A percentile compares a stretch with the other conserved stretches of the same genome.
Evolutionary conservation across 2,888 invertebrate genomes (phyloP).

Genomic region (Chymomyza fuscimana): DNA sequence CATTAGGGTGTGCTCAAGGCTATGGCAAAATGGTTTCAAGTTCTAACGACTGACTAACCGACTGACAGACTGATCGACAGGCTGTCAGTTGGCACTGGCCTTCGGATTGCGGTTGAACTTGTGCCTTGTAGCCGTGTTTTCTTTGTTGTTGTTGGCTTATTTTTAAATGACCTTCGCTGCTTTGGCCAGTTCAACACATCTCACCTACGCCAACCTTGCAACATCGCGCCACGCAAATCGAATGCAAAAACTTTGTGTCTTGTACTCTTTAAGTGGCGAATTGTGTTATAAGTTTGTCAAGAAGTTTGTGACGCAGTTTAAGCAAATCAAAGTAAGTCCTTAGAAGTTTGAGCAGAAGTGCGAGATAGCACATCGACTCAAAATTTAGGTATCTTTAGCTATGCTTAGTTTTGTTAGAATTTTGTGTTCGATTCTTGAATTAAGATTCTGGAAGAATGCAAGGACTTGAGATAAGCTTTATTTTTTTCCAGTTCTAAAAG

Average conservation of each 20-base stretch:
- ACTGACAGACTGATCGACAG: conserved; percentile 51
- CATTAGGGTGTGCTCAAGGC: conserved; percentile 62
- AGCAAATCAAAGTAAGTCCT: neutral
- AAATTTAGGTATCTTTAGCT: too few relatives aligned
- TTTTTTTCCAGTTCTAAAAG: too few relatives aligned
- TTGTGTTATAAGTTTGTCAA: neutral
- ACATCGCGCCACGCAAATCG: conserved; percentile 44
- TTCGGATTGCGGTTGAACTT: conserved; percentile 17
- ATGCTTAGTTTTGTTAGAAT: too few relatives aligned
- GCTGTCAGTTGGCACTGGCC: conserved; percentile 28
- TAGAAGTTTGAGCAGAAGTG: too few relatives aligned
- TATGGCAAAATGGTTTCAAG: conserved; percentile 46
- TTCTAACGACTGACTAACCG: conserved; percentile 1
- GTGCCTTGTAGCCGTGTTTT: conserved; percentile 22
- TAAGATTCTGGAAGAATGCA: too few relatives aligned
- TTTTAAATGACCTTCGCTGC: conserved; percentile 65
- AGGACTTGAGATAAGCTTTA: too few relatives aligned
- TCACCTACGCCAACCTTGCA: neutral
- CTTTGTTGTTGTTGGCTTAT: conserved; percentile 37
- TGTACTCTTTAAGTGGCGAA: conserved; percentile 2
- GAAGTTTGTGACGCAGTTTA: neutral
- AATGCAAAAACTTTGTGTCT: conserved; percentile 58
- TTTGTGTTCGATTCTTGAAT: too few relatives aligned
- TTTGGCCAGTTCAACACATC: neutral
- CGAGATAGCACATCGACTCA: too few relatives aligned